Base-by-base conservation (phyloP, 2,113 vertebrate genomes). In the Alaudala cheleensis region DNA sequence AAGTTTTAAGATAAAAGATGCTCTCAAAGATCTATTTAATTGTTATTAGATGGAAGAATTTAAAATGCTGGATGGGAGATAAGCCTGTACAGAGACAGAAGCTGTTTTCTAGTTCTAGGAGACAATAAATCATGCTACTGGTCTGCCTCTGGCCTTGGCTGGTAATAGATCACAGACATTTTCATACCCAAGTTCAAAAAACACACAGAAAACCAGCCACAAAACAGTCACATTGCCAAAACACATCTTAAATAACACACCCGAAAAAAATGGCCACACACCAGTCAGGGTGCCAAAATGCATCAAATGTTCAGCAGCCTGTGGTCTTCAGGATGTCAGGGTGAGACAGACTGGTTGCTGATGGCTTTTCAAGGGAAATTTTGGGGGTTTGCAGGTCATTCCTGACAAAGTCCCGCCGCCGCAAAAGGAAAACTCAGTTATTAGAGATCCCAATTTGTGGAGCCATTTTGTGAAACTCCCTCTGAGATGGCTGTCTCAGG, bases 141-240 rank as follows among this genome's bases (percentile, higher is more conserved):
- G 28, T 67, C 61, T 67, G 56, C 81, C 24, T 9, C 51, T 88
- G 66, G 57, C 70, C 45, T 92, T 69, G 72, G 33, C 70, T 92
- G 47, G 39, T 81, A 74, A 81, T 17, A 83, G 60, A 91, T 81
- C 61, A 64, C 83, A 60, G 16, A 26, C 37, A 22, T 88, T 94
- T 94, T 90, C 47, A 74, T 50, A 25, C 79, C 42, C 40, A 81
- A 78, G 60, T 88, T 95, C 80, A 81, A 95, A 67, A 33, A 90
- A 45, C 71, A 81, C 70, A 71, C 47, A 88, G 50, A 77, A 82
- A 88, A 78, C 2, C 47, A 85, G 56, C 90, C 90, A 81, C 64
- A 54, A 80, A 76, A 26, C 6, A 26, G 14, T 40, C 81, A 28
- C 3, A 1, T 42, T 90, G 93, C 91, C 90, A 86, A 96, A 92